Conservation (phyloP, 2,797 vertebrate species). For the Peromyscus aztecus region DNA sequence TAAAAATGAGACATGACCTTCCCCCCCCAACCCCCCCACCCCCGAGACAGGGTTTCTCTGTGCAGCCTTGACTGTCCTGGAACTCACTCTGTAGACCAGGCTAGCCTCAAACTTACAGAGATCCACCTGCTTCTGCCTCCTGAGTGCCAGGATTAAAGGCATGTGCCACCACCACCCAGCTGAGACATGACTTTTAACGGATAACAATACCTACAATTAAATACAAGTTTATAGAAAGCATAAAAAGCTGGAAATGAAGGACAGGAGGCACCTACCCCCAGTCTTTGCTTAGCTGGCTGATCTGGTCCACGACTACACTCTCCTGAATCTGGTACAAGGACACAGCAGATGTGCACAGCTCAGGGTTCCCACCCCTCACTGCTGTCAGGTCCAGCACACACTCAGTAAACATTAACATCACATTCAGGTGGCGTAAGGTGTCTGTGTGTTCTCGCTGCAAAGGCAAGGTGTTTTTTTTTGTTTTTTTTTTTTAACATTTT, state of each 20-base stretch:
- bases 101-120: no score
- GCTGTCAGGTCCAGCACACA: constrained; percentile 97
- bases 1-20: background rate
- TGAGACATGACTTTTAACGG: background rate
- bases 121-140: no score
- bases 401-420: constrained; percentile 97
- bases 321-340: constrained; percentile 97
- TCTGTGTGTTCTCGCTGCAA: constrained; percentile 97
- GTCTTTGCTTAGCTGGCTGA: constrained; percentile 98
- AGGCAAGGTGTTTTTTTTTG: constrained; percentile 10
- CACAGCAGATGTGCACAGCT: constrained; percentile 92
- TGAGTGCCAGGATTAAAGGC: no score
- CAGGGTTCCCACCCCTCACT: constrained; percentile 89
- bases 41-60: no score
- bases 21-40: no score
- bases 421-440: constrained; percentile 94
- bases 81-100: no score
- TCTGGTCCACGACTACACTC: constrained; percentile 97
- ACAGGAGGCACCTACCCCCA: constrained; percentile 93
- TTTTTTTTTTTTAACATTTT: background rate
- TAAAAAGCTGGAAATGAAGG: background rate
- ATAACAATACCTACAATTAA: background rate
- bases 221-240: background rate
- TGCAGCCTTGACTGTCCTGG: no score
- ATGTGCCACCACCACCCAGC: no score